A percentile compares a stretch with the other conserved stretches of the same genome.
phyloP scores from a whole-genome alignment of 53 echinoderm and acorn worm genomes.

The Zoroaster sp. region DNA sequence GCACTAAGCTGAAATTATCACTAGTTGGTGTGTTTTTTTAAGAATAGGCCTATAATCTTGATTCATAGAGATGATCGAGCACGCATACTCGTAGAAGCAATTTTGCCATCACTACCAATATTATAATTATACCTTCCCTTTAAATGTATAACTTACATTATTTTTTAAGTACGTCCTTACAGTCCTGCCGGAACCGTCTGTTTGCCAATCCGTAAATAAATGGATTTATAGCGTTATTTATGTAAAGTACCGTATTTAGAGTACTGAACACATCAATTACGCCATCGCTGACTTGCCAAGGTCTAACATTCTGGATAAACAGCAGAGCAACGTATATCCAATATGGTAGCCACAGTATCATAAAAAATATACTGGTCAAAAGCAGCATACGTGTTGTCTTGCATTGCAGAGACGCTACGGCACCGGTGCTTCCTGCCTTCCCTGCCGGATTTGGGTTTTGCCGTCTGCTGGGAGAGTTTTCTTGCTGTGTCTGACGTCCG shows the following conservation, averaged over 20 bases:
- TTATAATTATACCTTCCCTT: too few species aligned
- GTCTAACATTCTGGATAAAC: not conserved
- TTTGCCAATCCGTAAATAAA: slow-evolving; percentile 56
- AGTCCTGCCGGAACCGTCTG: slow-evolving; percentile 56
- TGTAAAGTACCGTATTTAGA: not conserved
- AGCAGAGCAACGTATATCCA: not conserved
- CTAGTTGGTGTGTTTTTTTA: too few species aligned
- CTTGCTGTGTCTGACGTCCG: not conserved
- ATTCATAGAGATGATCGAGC: too few species aligned
- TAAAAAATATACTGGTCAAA: slow-evolving; percentile 43
- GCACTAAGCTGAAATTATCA: too few species aligned
- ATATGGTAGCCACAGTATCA: slow-evolving; percentile 57
- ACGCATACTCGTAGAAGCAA: too few species aligned
- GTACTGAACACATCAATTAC: not conserved
- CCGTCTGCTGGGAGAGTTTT: not conserved
- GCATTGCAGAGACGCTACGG: slow-evolving; percentile 15
- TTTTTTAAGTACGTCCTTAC: slow-evolving; percentile 29
- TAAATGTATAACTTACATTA: not conserved
- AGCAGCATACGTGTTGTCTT: slow-evolving; percentile 64
- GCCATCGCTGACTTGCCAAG: not conserved
- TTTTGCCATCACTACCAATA: too few species aligned
- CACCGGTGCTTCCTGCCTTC: not conserved
- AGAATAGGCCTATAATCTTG: too few species aligned
- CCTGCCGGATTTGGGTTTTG: not conserved
- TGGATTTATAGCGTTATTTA: slow-evolving; percentile 52